Base-by-base conservation (phyloP, 2,113 vertebrate species). In the Menidia beryllina region DNA sequence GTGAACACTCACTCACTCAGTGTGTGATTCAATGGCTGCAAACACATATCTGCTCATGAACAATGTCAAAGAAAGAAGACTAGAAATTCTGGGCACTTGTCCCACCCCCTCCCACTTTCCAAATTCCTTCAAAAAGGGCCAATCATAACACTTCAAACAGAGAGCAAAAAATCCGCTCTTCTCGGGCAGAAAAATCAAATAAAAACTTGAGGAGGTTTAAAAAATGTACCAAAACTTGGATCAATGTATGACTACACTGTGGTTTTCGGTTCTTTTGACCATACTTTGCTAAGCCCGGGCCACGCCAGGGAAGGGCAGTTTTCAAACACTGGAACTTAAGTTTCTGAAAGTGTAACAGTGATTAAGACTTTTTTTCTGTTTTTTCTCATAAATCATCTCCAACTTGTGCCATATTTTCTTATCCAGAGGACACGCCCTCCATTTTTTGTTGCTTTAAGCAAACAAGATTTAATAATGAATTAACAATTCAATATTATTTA, bases 1-100 rank as follows among this genome's bases (percentile, higher is more conserved):
- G 30, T n/a, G n/a, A n/a, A 48, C 69, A 55, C 68, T 24, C 45
- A 81, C 74, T 72, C 66, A 38, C 13, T 23, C 60, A 62, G 48
- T 7, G 36, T 11, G 23, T 34, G 5, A 34, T 10, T 27, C 65
- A 63, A 49, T 69, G 78, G 77, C 49, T 59, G 59, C 52, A 56
- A 41, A 47, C 52, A 56, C 39, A 25, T 20, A 21, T 9, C 38
- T 25, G 12, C 21, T 51, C 38, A 64, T 49, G 51, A 8, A 64
- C 64, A 53, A 73, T 57, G 80, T 83, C 77, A 77, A 86, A 88
- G 88, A 91, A 86, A 83, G 11, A 56, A 59, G 76, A 68, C 84
- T 77, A 79, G 43, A 69, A 77, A 82, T 86, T 49, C 76, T 87
- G 73, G 76, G 88, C 74, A 74, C 26, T 3, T 17, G 41, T 43